Conservation (phyloP, 2,888 invertebrate genomes). For the Latrodectus elegans region DNA sequence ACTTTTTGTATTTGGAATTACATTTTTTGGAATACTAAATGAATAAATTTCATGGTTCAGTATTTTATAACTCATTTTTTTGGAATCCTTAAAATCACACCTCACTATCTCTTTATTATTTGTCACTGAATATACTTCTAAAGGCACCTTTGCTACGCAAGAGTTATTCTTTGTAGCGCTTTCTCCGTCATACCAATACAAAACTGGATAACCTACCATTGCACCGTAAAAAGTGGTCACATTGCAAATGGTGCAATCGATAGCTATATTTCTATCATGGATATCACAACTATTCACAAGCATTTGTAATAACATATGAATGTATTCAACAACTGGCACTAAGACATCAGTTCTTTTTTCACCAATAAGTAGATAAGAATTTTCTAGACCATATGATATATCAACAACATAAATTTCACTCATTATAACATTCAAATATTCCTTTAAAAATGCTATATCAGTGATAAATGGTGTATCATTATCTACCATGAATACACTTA, state of each 20-base stretch:
- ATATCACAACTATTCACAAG: not conserved
- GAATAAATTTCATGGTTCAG: slow-evolving; percentile 26
- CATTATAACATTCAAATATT: slow-evolving; percentile 11
- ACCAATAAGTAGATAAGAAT: not conserved
- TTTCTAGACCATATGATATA: slow-evolving; percentile 13
- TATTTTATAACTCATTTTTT: too few species aligned
- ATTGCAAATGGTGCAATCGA: slow-evolving; percentile 18
- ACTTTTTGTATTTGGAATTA: slow-evolving; percentile 17
- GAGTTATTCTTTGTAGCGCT: slow-evolving; percentile 22
- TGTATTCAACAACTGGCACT: slow-evolving; percentile 11
- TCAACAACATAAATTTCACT: slow-evolving; percentile 26
- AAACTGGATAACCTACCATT: slow-evolving; percentile 53
- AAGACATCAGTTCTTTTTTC: slow-evolving; percentile 30
- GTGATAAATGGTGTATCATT: slow-evolving; percentile 38
- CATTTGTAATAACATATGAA: slow-evolving; percentile 1
- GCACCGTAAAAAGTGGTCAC: slow-evolving; percentile 45
- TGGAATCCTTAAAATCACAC: too few species aligned
- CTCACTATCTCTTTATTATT: not conserved
- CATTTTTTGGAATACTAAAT: slow-evolving; percentile 52
- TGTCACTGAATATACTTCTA: slow-evolving; percentile 34
- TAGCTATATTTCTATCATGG: not conserved
- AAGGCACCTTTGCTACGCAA: slow-evolving; percentile 52
- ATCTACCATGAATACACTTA: slow-evolving; percentile 15
- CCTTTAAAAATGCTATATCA: slow-evolving; percentile 4
- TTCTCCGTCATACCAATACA: slow-evolving; percentile 54